Evolutionary conservation across 2,113 vertebrate species (phyloP), one percentile per base, ranked within the genome.

Genomic region (Semnopithecus entellus): DNA sequence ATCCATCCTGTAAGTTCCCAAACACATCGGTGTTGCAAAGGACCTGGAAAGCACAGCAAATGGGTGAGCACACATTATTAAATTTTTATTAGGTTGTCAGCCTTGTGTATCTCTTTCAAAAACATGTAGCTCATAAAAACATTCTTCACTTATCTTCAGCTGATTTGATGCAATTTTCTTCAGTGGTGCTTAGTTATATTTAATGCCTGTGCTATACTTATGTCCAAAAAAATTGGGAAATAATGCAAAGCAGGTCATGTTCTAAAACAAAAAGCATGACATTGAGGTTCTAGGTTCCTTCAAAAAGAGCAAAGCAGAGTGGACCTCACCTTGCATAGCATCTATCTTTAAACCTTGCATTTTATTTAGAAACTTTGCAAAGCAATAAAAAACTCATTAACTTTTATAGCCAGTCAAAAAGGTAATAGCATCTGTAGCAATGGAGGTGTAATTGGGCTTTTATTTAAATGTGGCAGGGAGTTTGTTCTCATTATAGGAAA

Each of bases 391-490:
- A 95, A 91, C 85, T 86, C 17, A 1, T 97, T 96, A 94, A 88
- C 59, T 96, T 97, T 95, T 92, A 95, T 52, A 86, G 95, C 45
- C 13, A 64, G 70, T 95, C 73, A 75, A 73, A 97, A 82, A 97
- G 75, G 85, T 96, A 90, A 96, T 75, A 43, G 85, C 68, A 85
- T 78, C 84, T 94, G 91, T 93, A 92, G 55, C 76, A 88, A 94
- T 79, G 55, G 93, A 80, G 83, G 79, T 89, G 32, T 96, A 97
- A 97, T 95, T 91, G 55, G 72, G 59, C 52, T 93, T 95, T 97
- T 96, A 93, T 97, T 97, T 95, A 88, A 97, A 95, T 91, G 86
- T 92, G 91, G 85, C 61, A 76, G 59, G 66, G 81, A 80, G 40
- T 91, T 89, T 82, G 68, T 85, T 55, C 22, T 96, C 40, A 91